phyloP scores from a whole-genome alignment of 2,888 invertebrate genomes.

The Rotaria sp. region DNA sequence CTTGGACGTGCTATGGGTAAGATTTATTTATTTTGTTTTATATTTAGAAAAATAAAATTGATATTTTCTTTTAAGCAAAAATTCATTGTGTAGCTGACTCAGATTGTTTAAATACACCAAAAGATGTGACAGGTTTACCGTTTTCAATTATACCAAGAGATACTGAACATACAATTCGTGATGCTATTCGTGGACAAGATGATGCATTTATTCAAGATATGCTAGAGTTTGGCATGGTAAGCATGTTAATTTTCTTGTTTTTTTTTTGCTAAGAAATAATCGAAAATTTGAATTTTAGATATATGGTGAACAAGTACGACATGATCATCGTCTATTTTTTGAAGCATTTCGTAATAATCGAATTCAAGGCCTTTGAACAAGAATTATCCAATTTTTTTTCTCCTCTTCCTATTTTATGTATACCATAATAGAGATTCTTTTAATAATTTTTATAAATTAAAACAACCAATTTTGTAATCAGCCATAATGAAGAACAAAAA shows the following conservation, averaged over 20 bases:
- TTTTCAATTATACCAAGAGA: not conserved
- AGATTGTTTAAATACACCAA: not conserved
- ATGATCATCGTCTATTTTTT: conserved; percentile 20
- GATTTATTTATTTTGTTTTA: not conserved
- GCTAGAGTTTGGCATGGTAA: conserved; percentile 22
- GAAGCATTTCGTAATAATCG: conserved; percentile 25
- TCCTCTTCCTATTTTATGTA: not conserved
- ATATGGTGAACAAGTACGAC: conserved; percentile 3
- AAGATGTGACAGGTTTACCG: not conserved
- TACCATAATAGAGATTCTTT: not conserved
- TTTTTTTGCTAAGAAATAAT: not conserved
- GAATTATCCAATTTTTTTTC: not conserved
- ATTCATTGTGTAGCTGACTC: conserved; percentile 21
- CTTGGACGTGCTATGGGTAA: not conserved
- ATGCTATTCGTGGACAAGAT: not conserved
- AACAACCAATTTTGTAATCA: not conserved
- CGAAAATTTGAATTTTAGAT: not conserved
- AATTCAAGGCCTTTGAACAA: not conserved
- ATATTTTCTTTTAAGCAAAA: not conserved
- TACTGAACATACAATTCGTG: not conserved
- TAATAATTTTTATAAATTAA: not conserved
- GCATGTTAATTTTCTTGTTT: not conserved
- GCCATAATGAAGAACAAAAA: too few relatives aligned
- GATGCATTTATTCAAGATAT: not conserved
- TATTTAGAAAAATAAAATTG: not conserved